These are phyloP conservation scores for Eupithecia exiguata DNA, from an alignment of 2,888 invertebrate species.

Conservation along the genomic window DNA sequence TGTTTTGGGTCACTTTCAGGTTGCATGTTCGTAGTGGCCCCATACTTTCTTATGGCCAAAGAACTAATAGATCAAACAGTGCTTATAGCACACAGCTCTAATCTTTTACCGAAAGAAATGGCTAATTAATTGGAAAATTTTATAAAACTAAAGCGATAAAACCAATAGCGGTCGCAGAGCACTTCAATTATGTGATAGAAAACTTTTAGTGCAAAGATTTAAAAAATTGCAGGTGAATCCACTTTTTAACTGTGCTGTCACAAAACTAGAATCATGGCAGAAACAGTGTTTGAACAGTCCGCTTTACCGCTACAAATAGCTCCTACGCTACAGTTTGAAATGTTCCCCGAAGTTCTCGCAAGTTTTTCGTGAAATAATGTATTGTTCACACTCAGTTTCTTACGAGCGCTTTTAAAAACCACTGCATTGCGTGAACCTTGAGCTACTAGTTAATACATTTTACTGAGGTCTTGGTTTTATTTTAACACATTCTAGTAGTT, in stretches of 20 bases:
- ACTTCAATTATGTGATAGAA: not conserved
- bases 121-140: not conserved
- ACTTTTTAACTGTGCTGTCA: not conserved
- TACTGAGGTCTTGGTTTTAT: conserved; percentile 18
- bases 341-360: conserved; percentile 13
- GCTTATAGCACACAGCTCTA: not conserved
- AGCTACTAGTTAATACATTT: conserved; percentile 12
- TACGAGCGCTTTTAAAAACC: conserved; percentile 30
- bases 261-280: not conserved
- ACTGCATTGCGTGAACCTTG: conserved; percentile 36
- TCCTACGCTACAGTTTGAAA: conserved; percentile 12
- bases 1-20: conserved; percentile 6
- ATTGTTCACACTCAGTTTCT: conserved; percentile 25
- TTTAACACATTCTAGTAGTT: conserved; percentile 1
- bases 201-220: not conserved
- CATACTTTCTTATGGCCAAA: not conserved
- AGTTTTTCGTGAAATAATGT: conserved; percentile 19
- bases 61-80: not conserved
- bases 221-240: not conserved
- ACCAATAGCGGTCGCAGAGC: not conserved
- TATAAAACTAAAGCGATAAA: not conserved
- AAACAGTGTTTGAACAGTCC: not conserved
- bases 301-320: conserved; percentile 1
- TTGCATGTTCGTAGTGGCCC: conserved; percentile 6
- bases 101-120: not conserved